A percentile compares a stretch with the other conserved stretches of the same genome.
Conservation (phyloP, 2,113 vertebrate species). For the Isichthys henryi region DNA sequence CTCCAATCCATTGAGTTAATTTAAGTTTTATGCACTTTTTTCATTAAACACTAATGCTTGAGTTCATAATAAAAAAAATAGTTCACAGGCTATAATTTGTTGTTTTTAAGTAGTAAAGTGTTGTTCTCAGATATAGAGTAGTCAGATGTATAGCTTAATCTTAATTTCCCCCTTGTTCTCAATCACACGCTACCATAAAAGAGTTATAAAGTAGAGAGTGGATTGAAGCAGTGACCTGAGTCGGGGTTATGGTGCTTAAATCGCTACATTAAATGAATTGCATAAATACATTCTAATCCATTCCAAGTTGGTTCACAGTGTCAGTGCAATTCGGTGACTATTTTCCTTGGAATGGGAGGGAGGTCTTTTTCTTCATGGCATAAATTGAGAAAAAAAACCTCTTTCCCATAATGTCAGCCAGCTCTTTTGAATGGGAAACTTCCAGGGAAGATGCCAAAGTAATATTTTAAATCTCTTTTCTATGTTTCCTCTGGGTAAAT, state of each 20-base stretch:
- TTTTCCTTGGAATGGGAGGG: not conserved
- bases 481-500: not conserved
- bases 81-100: not conserved
- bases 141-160: not conserved
- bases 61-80: not conserved
- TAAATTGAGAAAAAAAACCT: not conserved
- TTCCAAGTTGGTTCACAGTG: not conserved
- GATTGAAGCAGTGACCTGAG: not conserved
- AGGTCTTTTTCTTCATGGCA: not conserved
- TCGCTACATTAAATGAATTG: not conserved
- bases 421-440: not conserved
- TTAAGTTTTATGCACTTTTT: not conserved
- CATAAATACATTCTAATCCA: not conserved
- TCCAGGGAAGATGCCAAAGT: slow-evolving; percentile 11
- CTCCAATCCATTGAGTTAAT: not conserved
- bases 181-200: not conserved
- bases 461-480: slow-evolving; percentile 1
- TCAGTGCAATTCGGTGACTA: not conserved
- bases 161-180: not conserved
- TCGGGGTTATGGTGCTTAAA: not conserved
- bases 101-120: not conserved
- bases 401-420: not conserved
- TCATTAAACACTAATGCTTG: not conserved
- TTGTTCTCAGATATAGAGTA: not conserved
- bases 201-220: not conserved